Evolutionary conservation across 1,140 invertebrate genomes (phyloP).

Genomic region (Drosophila parabipectinata): DNA sequence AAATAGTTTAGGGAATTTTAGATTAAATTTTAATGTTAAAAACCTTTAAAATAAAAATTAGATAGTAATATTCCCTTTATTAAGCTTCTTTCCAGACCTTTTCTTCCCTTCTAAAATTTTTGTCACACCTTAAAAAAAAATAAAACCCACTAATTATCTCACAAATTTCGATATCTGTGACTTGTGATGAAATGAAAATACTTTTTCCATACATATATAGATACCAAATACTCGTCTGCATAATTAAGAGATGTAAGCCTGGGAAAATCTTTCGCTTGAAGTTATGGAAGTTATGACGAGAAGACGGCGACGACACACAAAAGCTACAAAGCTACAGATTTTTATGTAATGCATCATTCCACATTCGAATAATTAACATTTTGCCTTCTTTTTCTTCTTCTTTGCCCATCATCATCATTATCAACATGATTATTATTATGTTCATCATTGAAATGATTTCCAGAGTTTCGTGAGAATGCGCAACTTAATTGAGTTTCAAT

Average conservation of each 20-base stretch:
- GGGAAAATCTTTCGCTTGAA: conserved; percentile 41
- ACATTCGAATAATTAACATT: conserved; percentile 54
- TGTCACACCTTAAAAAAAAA: conserved; percentile 1
- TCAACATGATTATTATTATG: background rate
- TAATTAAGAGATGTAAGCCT: conserved; percentile 44
- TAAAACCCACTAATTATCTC: background rate
- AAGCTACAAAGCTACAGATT: conserved; percentile 54
- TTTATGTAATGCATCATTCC: conserved; percentile 70
- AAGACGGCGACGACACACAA: conserved; percentile 11
- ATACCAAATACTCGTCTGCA: background rate
- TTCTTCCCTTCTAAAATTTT: background rate
- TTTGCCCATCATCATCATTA: conserved; percentile 10
- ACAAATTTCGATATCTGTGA: conserved; percentile 4
- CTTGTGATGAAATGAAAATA: conserved; percentile 24
- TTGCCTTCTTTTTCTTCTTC: conserved; percentile 19
- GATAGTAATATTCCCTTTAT: no score
- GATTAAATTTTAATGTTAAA: no score
- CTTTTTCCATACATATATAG: conserved; percentile 35
- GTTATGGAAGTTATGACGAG: conserved; percentile 46
- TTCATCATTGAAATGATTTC: conserved; percentile 8
- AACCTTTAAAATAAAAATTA: no score
- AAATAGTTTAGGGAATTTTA: no score
- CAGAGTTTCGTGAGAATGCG: conserved; percentile 67
- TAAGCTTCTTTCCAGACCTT: no score
- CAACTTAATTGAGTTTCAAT: conserved; percentile 81